Evolutionary conservation across 2,113 vertebrate species (phyloP).

Genomic region (Mus pahari): DNA sequence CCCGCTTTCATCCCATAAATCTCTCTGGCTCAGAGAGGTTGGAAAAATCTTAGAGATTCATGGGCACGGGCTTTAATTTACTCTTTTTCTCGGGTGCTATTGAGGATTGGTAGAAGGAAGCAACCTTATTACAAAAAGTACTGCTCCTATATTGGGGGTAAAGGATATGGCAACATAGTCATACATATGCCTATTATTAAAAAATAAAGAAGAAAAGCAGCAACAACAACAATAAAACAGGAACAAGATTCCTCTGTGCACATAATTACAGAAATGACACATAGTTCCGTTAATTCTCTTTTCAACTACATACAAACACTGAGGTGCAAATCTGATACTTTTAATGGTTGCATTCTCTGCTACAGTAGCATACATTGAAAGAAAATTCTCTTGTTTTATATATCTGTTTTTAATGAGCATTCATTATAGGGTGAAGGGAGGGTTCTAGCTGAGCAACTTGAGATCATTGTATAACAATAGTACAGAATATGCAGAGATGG

Average conservation of each 20-base stretch:
- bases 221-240: neutral
- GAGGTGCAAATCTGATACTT: constrained; percentile 24
- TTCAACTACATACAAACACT: constrained; percentile 2
- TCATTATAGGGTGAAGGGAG: neutral
- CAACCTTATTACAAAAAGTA: constrained; percentile 75
- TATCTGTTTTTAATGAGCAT: neutral
- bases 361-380: constrained; percentile 10
- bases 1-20: constrained; percentile 83
- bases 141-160: constrained; percentile 57
- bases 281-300: constrained; percentile 48
- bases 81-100: constrained; percentile 78
- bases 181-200: constrained; percentile 58
- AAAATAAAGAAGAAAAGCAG: neutral
- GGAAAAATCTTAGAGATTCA: constrained; percentile 84
- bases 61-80: constrained; percentile 82
- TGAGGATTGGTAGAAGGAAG: constrained; percentile 68
- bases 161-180: constrained; percentile 38
- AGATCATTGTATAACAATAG: neutral
- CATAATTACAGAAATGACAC: constrained; percentile 48
- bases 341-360: constrained; percentile 48
- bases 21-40: constrained; percentile 75
- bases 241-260: constrained; percentile 11
- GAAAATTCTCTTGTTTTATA: constrained; percentile 21
- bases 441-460: neutral
- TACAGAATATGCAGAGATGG: neutral